Evolutionary conservation across 2,113 vertebrate species (phyloP).

Genomic region (Chunga burmeisteri): DNA sequence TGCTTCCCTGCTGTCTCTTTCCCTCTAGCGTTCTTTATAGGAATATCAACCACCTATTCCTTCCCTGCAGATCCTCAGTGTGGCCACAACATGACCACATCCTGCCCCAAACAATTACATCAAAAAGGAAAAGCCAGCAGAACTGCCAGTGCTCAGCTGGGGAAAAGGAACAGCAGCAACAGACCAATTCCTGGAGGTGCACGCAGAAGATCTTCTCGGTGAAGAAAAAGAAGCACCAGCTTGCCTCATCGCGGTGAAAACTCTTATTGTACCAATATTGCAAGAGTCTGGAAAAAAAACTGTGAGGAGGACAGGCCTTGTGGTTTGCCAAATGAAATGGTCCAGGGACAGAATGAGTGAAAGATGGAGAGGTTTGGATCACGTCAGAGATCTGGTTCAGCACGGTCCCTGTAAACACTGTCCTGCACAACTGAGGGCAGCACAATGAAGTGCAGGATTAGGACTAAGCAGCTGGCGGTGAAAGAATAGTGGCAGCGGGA

Average conservation of each 20-base stretch:
- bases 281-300: background rate
- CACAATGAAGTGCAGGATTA: background rate
- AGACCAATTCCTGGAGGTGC: background rate
- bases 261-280: background rate
- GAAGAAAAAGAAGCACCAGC: too few relatives aligned
- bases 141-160: background rate
- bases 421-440: background rate
- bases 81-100: constrained; percentile 28
- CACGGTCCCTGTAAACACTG: fast-evolving
- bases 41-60: background rate
- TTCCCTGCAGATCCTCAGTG: background rate
- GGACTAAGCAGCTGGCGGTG: background rate
- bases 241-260: fast-evolving
- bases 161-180: background rate
- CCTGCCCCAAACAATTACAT: constrained; percentile 1
- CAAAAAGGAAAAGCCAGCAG: background rate
- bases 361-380: background rate
- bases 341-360: background rate
- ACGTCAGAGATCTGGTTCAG: background rate
- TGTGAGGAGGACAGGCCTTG: background rate
- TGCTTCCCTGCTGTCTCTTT: constrained; percentile 31
- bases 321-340: background rate
- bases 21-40: background rate
- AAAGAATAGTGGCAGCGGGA: background rate
- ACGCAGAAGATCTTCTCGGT: fast-evolving